Evolutionary conservation across 1,140 invertebrate genomes (phyloP).

Genomic region (Adelges cooleyi): DNA sequence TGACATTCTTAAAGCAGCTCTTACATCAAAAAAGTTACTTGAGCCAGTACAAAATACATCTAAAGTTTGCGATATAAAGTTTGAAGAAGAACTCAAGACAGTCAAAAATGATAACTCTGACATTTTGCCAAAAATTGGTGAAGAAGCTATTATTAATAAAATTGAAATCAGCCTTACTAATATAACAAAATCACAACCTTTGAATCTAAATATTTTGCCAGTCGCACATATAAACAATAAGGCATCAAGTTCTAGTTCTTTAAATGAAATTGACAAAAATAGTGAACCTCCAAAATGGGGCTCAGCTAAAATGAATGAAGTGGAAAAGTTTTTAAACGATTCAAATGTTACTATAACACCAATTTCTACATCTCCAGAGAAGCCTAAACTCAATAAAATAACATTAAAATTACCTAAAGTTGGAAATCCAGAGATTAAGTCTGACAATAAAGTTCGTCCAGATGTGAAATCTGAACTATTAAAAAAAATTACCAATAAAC

Average conservation of each 20-base stretch:
- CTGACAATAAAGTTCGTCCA: conserved; percentile 19
- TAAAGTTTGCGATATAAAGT: not conserved
- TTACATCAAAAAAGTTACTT: conserved; percentile 10
- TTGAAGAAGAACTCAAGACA: not conserved
- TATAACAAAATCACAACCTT: not conserved
- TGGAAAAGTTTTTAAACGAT: conserved; percentile 27
- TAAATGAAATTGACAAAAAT: not conserved
- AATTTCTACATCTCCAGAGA: conserved; percentile 22
- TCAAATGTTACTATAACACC: conserved; percentile 23
- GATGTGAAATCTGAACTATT: conserved; percentile 10
- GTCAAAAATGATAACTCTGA: not conserved
- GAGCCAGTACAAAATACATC: not conserved
- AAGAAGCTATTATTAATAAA: conserved; percentile 17
- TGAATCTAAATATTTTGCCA: not conserved
- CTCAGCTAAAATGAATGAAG: conserved; percentile 25
- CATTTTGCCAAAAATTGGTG: not conserved
- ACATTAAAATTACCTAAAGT: conserved; percentile 30
- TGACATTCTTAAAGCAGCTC: conserved; percentile 23
- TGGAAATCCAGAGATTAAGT: conserved; percentile 29
- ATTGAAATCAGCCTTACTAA: not conserved
- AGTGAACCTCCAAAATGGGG: conserved; percentile 10
- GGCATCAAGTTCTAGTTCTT: not conserved
- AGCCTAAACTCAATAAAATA: conserved; percentile 29
- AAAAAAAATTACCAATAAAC: conserved; percentile 29
- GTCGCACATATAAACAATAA: no score